Base-by-base conservation (phyloP, 2,888 invertebrate genomes). In the Nymphalis urticae region DNA sequence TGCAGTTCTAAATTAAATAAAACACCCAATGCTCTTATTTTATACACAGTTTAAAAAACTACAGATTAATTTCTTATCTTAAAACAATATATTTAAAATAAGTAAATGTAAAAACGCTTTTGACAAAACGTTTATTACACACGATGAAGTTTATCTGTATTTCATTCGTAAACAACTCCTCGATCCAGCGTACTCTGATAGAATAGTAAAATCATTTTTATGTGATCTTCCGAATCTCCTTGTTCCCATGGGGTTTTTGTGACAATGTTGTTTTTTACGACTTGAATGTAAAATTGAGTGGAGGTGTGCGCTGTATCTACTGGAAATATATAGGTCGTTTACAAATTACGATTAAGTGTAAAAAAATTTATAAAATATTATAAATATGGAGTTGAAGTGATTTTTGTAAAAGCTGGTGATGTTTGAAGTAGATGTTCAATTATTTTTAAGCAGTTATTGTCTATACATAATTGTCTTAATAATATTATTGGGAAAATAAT, bases 171-270 rank as follows among this genome's bases (percentile, higher is more conserved):
- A 85, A 85, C 84, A 83, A 77, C 76, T 78, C 80, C 84, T 83
- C 80, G 82, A 85, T 86, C 83, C 81, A 81, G 81, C 71, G 64
- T 77, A 80, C 80, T 79, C 78, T 84, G 86, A 87, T 86, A 84
- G 83, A 87, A 87, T 88, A 88, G 85, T 90, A 89, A 90, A 90
- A 87, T 86, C 81, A 87, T 88, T 87, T 89, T 90, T 89, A 85
- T 88, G 87, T 83, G 84, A 85, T 85, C 85, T 83, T 79, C 78
- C 76, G 75, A 82, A 84, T 80, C 79, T 78, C 77, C 79, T 81
- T 79, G 76, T 81, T 87, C 85, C 85, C 86, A 83, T 84, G 83
- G 84, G 88, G 85, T 81, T 86, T 82, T 82, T 83, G 85, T 85
- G 82, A 88, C 88, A 89, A 85, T 86, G 85, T 88, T 84, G 84